Evolutionary conservation across 2,888 invertebrate genomes (phyloP).

Genomic region (Rhagonycha fulva): DNA sequence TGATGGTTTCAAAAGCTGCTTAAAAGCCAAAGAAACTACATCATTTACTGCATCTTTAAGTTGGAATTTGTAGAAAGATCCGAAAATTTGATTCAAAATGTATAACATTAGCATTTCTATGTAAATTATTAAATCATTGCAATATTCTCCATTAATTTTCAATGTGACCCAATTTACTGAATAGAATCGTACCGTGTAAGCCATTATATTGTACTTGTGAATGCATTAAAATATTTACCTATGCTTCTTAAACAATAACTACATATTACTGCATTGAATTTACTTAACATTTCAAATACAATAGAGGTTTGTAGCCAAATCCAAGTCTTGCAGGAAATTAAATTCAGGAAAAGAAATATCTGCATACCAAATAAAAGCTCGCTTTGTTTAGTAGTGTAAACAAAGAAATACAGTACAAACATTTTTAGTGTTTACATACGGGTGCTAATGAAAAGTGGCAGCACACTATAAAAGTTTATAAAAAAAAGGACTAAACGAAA

Average conservation of each 20-base stretch:
- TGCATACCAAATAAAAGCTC: neutral
- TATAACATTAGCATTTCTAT: too few species aligned
- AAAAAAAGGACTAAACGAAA: neutral
- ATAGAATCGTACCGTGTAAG: neutral
- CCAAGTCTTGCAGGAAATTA: neutral
- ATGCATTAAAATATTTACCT: neutral
- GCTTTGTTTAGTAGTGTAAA: neutral
- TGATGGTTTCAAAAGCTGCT: too few species aligned
- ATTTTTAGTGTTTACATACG: neutral
- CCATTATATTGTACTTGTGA: neutral
- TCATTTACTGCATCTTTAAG: too few species aligned
- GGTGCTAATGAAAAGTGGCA: neutral
- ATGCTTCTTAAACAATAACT: neutral
- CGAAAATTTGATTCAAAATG: too few species aligned
- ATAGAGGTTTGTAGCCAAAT: neutral
- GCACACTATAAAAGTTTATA: neutral
- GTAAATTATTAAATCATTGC: neutral
- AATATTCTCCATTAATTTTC: neutral
- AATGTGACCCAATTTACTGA: neutral
- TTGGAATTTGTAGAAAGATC: too few species aligned
- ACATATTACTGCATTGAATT: neutral
- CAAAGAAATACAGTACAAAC: neutral
- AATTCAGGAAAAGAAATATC: neutral
- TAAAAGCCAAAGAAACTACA: too few species aligned
- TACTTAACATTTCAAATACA: neutral